These are phyloP conservation scores for Anoura caudifer DNA, from an alignment of 2,113 vertebrate species.

Conservation along the genomic window DNA sequence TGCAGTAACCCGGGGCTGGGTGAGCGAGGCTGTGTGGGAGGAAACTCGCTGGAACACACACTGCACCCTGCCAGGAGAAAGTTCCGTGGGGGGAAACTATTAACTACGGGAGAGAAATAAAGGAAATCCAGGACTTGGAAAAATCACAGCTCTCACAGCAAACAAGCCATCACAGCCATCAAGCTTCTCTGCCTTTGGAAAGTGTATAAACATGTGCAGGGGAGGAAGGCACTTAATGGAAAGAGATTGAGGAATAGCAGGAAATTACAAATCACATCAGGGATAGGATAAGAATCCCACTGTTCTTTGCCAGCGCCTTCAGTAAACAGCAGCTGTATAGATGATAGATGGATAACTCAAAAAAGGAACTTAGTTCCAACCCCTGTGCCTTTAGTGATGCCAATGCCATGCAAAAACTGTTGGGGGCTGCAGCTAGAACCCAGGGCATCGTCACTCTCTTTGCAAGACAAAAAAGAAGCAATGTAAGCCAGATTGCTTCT, in stretches of 20 bases:
- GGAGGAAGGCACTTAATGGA: neutral
- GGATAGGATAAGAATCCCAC: neutral
- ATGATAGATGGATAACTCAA: neutral
- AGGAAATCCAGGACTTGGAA: neutral
- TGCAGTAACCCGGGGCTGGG: neutral
- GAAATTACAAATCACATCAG: neutral
- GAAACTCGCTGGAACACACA: fast-evolving
- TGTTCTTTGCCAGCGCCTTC: neutral
- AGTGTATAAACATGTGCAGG: neutral
- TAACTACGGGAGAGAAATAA: neutral
- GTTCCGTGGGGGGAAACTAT: neutral
- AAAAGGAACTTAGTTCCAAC: neutral
- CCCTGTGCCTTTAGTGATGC: neutral
- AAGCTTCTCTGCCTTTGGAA: neutral
- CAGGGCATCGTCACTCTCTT: neutral
- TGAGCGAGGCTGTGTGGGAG: neutral
- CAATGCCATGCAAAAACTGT: neutral
- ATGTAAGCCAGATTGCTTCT: neutral
- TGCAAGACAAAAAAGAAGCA: neutral
- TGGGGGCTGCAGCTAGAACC: neutral
- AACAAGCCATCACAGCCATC: neutral
- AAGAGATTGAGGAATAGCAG: neutral
- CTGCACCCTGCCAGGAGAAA: neutral
- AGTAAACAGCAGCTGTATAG: neutral
- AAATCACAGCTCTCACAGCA: neutral